Evolutionary conservation across 2,113 vertebrate genomes (phyloP).

Genomic region (Mugil cephalus): DNA sequence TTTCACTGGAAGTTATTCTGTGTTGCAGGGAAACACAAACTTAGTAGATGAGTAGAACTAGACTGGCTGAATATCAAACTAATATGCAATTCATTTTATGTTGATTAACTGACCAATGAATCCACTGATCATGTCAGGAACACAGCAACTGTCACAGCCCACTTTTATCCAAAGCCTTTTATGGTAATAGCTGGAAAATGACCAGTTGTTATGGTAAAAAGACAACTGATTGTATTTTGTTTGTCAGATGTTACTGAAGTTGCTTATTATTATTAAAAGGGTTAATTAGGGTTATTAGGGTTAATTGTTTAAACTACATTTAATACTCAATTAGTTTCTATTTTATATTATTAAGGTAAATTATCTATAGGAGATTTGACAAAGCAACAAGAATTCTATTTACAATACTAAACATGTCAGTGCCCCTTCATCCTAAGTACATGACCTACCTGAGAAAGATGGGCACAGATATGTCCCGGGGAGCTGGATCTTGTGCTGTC

Average conservation of each 20-base stretch:
- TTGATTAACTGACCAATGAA: no score
- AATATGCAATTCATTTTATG: background rate
- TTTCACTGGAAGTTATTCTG: background rate
- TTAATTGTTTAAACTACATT: no score
- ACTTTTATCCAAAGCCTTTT: no score
- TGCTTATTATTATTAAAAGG: no score
- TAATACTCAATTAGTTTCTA: slow-evolving; percentile 5
- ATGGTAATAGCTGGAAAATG: no score
- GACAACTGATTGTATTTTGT: no score
- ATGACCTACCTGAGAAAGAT: slow-evolving; percentile 87
- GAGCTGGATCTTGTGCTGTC: slow-evolving; percentile 89
- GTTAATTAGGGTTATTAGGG: no score
- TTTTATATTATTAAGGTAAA: background rate
- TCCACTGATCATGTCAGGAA: no score
- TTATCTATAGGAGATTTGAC: background rate
- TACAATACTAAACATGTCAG: background rate
- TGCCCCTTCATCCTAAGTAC: background rate
- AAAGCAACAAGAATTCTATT: background rate
- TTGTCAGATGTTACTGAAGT: no score
- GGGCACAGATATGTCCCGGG: slow-evolving; percentile 86
- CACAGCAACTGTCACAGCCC: no score
- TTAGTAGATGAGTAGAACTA: background rate
- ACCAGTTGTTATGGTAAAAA: no score
- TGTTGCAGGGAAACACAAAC: background rate
- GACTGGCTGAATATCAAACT: background rate